Base-by-base conservation (phyloP, 2,888 invertebrate species). In the Hedychridium roseum region DNA sequence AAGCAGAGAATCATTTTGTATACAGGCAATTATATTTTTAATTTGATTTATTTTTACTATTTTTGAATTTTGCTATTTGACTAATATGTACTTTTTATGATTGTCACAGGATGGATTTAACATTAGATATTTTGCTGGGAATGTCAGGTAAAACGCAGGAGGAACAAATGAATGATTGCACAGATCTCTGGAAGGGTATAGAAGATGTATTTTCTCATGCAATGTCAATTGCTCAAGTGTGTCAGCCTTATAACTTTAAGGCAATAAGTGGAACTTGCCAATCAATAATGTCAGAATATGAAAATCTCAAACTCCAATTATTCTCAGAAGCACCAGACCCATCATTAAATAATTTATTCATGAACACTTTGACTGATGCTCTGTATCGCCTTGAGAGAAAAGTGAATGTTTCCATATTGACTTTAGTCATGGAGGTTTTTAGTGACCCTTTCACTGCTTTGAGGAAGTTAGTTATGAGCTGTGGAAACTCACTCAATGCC, bases 351-450 rank as follows among this genome's bases (percentile, higher is more conserved):
- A 85, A 83, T 70, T 80, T 88, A 2, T 81, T 85, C 21, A 82
- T 84, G 48, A 85, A 86, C 66, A 83, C 84, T 1, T 74, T 86
- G 37, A 85, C 82, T 61, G 85, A 87, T 66, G 83, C 85, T 9
- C 73, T 89, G 1, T 86, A 87, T 70, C 80, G 82, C 6, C 70
- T 88, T 36, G 89, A 89, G 71, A 84, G 85, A 2, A 86, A 85
- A 69, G 85, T 88, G 4, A 88, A 88, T 61, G 82, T 84, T 7
- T 85, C 87, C 1, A 80, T 88, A 41, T 71, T 89, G 15, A 82
- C 83, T 23, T 71, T 88, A 34, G 81, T 86, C 2, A 74, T 84
- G 65, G 81, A 82, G 56, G 80, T 80, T 2, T 78, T 78, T 38
- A 71, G 73, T 54, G 71, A 77, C 57, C 72, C 76, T 28, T 74